These are phyloP conservation scores for Terebella lapidaria DNA, from an alignment of 2,888 invertebrate species.

Conservation along the genomic window DNA sequence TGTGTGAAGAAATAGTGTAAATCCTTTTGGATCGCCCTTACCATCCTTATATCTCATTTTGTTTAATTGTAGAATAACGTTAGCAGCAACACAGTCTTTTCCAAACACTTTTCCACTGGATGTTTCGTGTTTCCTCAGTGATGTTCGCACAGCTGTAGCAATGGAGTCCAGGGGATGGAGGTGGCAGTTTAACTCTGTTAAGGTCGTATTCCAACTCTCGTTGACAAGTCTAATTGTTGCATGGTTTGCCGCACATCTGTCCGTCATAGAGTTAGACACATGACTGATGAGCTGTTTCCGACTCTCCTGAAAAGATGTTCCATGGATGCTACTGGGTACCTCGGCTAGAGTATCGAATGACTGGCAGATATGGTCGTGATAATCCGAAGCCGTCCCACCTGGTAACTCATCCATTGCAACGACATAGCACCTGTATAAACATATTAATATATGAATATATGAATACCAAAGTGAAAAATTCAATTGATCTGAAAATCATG, in stretches of 20 bases:
- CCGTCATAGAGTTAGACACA: conserved; percentile 18
- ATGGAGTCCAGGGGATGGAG: conserved; percentile 16
- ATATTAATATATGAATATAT: no score
- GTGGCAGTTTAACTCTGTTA: conserved; percentile 21
- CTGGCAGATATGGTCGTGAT: conserved; percentile 11
- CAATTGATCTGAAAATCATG: no score
- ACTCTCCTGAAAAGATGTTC: conserved; percentile 5
- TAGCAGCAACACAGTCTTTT: conserved; percentile 19
- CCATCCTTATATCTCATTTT: conserved; percentile 23
- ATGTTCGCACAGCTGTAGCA: conserved; percentile 8
- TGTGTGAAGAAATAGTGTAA: conserved; percentile 14
- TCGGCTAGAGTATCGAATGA: conserved; percentile 12
- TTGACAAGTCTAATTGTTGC: conserved; percentile 12
- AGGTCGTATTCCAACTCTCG: conserved; percentile 8
- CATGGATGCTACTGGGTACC: conserved; percentile 5
- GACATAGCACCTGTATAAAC: conserved; percentile 6
- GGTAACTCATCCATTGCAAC: conserved; percentile 18
- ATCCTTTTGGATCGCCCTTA: conserved; percentile 23
- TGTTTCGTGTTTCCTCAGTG: conserved; percentile 11
- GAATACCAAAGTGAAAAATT: no score
- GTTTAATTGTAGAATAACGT: conserved; percentile 21
- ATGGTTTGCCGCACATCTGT: conserved; percentile 15
- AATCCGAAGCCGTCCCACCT: conserved; percentile 20
- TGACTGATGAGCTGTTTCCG: conserved; percentile 8
- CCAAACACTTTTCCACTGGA: conserved; percentile 16